These are phyloP conservation scores for Phortica magna DNA, from an alignment of 2,888 invertebrate species.

Conservation along the genomic window DNA sequence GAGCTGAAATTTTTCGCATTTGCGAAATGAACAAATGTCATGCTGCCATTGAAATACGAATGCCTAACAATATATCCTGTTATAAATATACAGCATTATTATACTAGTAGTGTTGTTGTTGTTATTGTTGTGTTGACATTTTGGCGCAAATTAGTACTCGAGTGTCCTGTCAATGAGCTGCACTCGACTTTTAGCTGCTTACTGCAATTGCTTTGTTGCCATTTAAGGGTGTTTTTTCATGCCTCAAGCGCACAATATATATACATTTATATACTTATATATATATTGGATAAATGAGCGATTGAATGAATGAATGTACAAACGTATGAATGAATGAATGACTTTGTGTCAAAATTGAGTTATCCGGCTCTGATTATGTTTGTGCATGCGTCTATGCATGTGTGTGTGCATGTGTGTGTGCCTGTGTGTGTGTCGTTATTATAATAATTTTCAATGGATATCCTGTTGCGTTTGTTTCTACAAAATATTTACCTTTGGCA, in stretches of 20 bases:
- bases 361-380: conserved; percentile 3
- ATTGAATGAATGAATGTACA: conserved; percentile 1
- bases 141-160: conserved; percentile 32
- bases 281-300: conserved; percentile 12
- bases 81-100: not conserved
- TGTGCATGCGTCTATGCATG: not conserved
- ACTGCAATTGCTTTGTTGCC: not conserved
- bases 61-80: conserved; percentile 22
- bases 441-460: conserved; percentile 73
- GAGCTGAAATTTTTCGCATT: not conserved
- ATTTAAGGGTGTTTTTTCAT: conserved; percentile 29
- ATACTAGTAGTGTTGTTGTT: not conserved
- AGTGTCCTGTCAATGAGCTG: conserved; percentile 13
- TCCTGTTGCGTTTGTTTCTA: conserved; percentile 76
- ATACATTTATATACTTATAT: not conserved
- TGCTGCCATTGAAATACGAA: not conserved
- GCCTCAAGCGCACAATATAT: no score
- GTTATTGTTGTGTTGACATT: conserved; percentile 17
- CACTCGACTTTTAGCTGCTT: conserved; percentile 27
- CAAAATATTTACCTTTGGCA: conserved; percentile 75
- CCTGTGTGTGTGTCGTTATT: conserved; percentile 32
- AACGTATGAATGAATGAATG: conserved; percentile 14
- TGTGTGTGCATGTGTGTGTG: not conserved
- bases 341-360: conserved; percentile 29
- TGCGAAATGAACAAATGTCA: conserved; percentile 11